Base-by-base conservation (phyloP, 2,113 vertebrate genomes). In the Cochlearius cochlearius region DNA sequence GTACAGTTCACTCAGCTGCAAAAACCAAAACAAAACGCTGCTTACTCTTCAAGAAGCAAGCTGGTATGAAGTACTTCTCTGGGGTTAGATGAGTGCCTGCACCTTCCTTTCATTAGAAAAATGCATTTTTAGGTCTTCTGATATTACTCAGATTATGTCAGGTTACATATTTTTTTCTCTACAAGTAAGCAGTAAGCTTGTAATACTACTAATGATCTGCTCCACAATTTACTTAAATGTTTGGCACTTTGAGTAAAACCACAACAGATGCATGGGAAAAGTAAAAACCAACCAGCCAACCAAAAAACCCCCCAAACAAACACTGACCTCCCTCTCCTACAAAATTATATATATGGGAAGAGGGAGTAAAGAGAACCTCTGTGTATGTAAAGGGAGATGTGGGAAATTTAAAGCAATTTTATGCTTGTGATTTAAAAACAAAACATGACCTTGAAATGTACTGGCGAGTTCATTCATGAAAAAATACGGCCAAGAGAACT, bases 401-500 rank as follows among this genome's bases (percentile, higher is more conserved):
- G 79, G 91, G 69, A 96, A 94, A 89, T 94, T 78, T 84, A 81
- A 95, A 94, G 94, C 83, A 86, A 92, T 84, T 89, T 91, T 78
- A 75, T 91, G 80, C 84, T 92, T 92, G 68, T 92, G 89, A 95
- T 91, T 97, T 92, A 59, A 93, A 97, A 96, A 83, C 73, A 95
- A 91, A 92, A 79, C 78, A 80, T 92, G 52, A 75, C 72, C 86
- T 92, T 90, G 82, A 94, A 88, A 84, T 72, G 17, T 77, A 22
- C 55, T 71, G 47, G 49, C 0, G 22, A 75, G 45, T 92, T 90
- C 52, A 62, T 92, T 95, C 88, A 81, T 45, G 79, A 83, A 85
- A 87, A 84, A 74, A n/a, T 45, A 74, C 0, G 2, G 15, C 67
- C 38, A 71, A 52, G 62, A 79, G 52, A 83, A 68, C 11, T 27